Base-by-base conservation (phyloP, 2,113 vertebrate genomes). In the Rhombomys opimus region DNA sequence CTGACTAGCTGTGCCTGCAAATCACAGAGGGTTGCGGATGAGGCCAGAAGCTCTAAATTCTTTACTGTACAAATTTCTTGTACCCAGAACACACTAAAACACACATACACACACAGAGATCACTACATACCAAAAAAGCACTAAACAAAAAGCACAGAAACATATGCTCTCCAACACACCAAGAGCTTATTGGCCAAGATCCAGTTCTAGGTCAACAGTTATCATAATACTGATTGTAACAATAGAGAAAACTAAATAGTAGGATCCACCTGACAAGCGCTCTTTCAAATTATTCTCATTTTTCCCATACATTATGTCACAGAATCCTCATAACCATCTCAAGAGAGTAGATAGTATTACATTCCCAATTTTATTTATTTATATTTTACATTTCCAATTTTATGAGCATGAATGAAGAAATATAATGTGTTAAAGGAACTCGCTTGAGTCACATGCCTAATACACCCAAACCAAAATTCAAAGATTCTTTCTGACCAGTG, bases 121-220 rank as follows among this genome's bases (percentile, higher is more conserved):
- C 41, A 41, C 41, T 41, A 41, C 2, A 41, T 41, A 41, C 41
- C 41, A 41, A 41, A 41, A 41, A 41, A 41, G 41, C 41, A 41
- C 35, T 38, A 72, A 72, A n/a, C 70, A 72, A n/a, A n/a, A 14
- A 41, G 41, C 4, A 41, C 41, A 41, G 41, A n/a, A 72, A n/a
- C 7, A 9, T 1, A 41, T 6, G 61, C 59, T 92, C 78, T 14
- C 22, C 17, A 4, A 75, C 85, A 90, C 17, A 89, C 57, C 84
- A 72, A 73, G 17, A 80, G 38, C 30, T 80, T 13, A 14, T 68
- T 87, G 30, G 35, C 18, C 23, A 90, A 61, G 17, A 61, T 52
- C 50, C 78, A 32, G 25, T 35, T 27, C 23, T 93, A 67, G 22
- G 92, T 65, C 67, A 94, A 92, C 86, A 89, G 63, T 89, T 73